Evolutionary conservation across 2,888 invertebrate species (phyloP), one percentile per base, ranked within the genome.

Genomic region (Ophion ventricosus): DNA sequence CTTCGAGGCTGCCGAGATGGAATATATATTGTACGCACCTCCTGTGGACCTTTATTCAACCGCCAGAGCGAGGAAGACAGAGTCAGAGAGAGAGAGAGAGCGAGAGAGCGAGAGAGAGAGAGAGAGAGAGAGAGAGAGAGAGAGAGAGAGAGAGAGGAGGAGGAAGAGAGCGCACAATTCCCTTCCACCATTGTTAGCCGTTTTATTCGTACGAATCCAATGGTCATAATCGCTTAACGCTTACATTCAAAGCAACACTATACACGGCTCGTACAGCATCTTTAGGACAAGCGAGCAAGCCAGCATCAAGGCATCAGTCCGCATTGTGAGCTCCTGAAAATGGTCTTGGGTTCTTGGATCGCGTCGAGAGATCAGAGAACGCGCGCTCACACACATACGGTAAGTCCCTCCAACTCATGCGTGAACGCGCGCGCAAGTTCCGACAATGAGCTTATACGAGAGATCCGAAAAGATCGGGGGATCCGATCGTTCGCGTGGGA

Each of bases 141-240:
- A 69, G 80, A 85, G 86, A 81, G 80, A 85, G 83, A 84, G 82
- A 84, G 26, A 84, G 82, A 82, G 77, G 63, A n/a, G 40, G 70
- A 78, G 35, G 35, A 8, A 7, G 35, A 35, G 35, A 8, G 23
- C 61, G 83, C 73, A 83, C 64, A 70, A 57, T 70, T 79, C 83
- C 81, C 77, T 73, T 80, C 81, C 69, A 35, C 83, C 88, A 92
- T 92, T 92, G 91, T 92, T 89, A 89, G 89, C 90, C 88, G 88
- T 91, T 80, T 91, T 91, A 90, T 91, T 90, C 89, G 88, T 91
- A 90, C 90, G 89, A 90, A 90, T 89, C 90, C 89, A 87, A 82
- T 87, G 88, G 88, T 88, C 88, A 90, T 91, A 92, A 92, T 92
- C 91, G 89, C 89, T 91, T 91, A 91, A 92, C 91, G 90, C 91